A percentile compares a stretch with the other conserved stretches of the same genome.
These are phyloP conservation scores for Trididemnum nubilum DNA, from an alignment of 23 tunicate genomes.

Conservation along the genomic window DNA sequence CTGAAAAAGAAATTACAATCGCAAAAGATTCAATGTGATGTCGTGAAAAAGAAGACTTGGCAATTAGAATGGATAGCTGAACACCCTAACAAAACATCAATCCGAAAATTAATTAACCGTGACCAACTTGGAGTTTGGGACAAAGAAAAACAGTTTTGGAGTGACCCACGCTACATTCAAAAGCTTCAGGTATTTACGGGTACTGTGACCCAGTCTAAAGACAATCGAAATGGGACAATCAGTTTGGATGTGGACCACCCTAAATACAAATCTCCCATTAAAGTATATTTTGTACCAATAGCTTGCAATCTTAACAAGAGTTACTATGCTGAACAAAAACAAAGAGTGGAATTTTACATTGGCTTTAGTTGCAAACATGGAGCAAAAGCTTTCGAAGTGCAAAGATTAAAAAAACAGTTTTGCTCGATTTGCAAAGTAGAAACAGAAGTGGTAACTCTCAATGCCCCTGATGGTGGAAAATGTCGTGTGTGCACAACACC, in stretches of 20 bases:
- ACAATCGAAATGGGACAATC: not conserved
- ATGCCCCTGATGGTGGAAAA: slow-evolving; percentile 5
- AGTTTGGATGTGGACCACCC: not conserved
- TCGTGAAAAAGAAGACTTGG: not conserved
- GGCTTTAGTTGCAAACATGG: slow-evolving; percentile 48
- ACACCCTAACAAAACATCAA: not conserved
- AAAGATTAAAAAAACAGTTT: not conserved
- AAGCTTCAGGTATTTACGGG: slow-evolving; percentile 51
- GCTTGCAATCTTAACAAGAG: slow-evolving; percentile 31
- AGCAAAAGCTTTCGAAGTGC: slow-evolving; percentile 23
- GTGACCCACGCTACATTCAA: not conserved
- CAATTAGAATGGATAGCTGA: slow-evolving; percentile 33
- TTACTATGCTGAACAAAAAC: slow-evolving; percentile 17
- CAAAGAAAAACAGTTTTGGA: slow-evolving; percentile 47
- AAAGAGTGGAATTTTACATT: slow-evolving; percentile 63
- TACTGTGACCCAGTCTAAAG: slow-evolving; percentile 13
- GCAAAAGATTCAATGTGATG: not conserved
- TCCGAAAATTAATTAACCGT: slow-evolving; percentile 24
- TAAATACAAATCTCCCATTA: not conserved
- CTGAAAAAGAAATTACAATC: slow-evolving; percentile 23
- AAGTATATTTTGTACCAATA: slow-evolving; percentile 47
- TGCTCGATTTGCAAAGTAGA: not conserved
- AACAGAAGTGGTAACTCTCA: slow-evolving; percentile 28
- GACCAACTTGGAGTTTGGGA: slow-evolving; percentile 37
- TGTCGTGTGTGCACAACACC: slow-evolving; percentile 33